Conservation (phyloP, 2,888 invertebrate genomes). For the Dryocosmus kuriphilus region DNA sequence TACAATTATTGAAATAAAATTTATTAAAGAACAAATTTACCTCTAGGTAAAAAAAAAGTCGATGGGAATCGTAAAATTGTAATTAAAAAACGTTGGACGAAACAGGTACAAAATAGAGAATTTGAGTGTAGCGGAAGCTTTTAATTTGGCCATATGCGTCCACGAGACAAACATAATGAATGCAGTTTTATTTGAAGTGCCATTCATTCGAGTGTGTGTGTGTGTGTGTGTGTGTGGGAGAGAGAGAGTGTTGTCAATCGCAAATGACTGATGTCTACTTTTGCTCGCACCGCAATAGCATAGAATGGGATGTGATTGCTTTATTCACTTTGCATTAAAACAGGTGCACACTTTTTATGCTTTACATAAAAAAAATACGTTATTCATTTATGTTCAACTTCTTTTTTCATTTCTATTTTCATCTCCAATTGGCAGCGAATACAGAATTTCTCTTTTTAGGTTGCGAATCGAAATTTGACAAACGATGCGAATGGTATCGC, state of each 20-base stretch:
- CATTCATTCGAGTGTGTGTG: constrained; percentile 34
- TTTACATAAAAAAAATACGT: constrained; percentile 1
- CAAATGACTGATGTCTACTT: constrained; percentile 37
- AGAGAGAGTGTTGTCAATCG: constrained; percentile 35
- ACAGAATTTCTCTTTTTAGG: neutral
- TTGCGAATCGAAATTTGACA: constrained; percentile 18
- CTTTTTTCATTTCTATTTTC: neutral
- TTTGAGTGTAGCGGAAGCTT: constrained; percentile 25
- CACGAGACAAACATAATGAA: constrained; percentile 60
- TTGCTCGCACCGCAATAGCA: neutral
- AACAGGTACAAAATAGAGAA: constrained; percentile 26
- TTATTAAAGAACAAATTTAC: neutral
- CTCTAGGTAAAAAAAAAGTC: neutral
- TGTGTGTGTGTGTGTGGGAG: constrained; percentile 10
- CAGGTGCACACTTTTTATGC: constrained; percentile 9
- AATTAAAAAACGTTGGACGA: constrained; percentile 16
- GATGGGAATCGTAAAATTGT: neutral
- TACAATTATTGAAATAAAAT: neutral
- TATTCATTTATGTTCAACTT: neutral
- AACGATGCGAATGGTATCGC: neutral
- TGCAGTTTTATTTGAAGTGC: constrained; percentile 64
- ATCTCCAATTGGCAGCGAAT: neutral
- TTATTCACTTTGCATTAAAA: constrained; percentile 5
- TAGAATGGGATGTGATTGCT: constrained; percentile 16
- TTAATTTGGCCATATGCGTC: constrained; percentile 28